These are phyloP conservation scores for Andrena camellia DNA, from an alignment of 2,888 invertebrate genomes.

Conservation along the genomic window DNA sequence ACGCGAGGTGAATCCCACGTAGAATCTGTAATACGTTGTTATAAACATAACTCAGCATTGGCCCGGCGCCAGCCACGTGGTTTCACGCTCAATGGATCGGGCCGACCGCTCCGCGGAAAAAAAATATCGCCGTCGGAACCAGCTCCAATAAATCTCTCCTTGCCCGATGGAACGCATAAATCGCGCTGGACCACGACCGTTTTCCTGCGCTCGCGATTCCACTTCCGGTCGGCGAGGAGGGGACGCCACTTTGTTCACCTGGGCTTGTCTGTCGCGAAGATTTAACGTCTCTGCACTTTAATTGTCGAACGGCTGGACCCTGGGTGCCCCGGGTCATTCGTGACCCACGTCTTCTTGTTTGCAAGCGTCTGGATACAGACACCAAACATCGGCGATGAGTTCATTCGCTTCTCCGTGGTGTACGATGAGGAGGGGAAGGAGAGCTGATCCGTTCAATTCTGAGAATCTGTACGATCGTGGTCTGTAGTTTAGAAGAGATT, in stretches of 20 bases:
- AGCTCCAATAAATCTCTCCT: constrained; percentile 38
- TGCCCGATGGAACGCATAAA: background rate
- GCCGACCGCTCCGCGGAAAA: constrained; percentile 43
- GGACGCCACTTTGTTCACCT: background rate
- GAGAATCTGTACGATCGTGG: too few relatives aligned
- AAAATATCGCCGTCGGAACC: constrained; percentile 23
- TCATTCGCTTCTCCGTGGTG: too few relatives aligned
- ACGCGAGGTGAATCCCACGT: constrained; percentile 61
- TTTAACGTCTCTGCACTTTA: too few relatives aligned
- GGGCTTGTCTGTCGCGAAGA: background rate
- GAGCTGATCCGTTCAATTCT: background rate
- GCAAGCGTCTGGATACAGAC: too few relatives aligned
- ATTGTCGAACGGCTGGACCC: background rate
- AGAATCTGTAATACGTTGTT: constrained; percentile 69
- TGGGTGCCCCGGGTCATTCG: too few relatives aligned
- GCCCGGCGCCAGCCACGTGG: constrained; percentile 81
- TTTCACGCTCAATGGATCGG: constrained; percentile 72
- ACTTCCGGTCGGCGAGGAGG: background rate
- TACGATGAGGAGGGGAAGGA: too few relatives aligned
- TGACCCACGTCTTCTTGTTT: too few relatives aligned
- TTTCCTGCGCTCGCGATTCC: background rate
- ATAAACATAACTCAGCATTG: constrained; percentile 78
- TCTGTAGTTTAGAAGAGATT: too few relatives aligned
- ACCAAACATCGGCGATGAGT: too few relatives aligned
- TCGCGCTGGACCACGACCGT: background rate